Conservation (phyloP, 1,140 invertebrate species). For the Drosophila malerkotliana region DNA sequence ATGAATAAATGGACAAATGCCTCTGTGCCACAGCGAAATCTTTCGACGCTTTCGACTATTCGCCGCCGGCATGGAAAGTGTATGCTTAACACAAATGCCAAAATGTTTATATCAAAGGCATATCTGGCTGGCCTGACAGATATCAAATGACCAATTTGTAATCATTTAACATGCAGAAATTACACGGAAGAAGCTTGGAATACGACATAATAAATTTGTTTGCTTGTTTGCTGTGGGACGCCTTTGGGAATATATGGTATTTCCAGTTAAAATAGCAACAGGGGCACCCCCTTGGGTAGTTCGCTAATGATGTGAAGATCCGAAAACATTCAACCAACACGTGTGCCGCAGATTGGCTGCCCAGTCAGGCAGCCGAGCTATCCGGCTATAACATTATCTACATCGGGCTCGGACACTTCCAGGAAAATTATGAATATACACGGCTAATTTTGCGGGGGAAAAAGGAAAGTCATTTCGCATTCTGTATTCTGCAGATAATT, state of each 20-base stretch:
- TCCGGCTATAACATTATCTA: conserved; percentile 4
- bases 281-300: conserved; percentile 49
- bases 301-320: conserved; percentile 50
- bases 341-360: conserved; percentile 16
- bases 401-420: neutral
- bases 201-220: conserved; percentile 25
- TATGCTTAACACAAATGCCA: conserved; percentile 48
- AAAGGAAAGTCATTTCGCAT: conserved; percentile 46
- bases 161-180: conserved; percentile 64
- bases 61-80: conserved; percentile 59
- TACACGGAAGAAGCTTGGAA: conserved; percentile 29
- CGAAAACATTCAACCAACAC: conserved; percentile 60
- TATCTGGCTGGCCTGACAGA: conserved; percentile 44
- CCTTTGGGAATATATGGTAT: conserved; percentile 7
- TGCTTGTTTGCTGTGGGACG: conserved; percentile 18
- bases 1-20: conserved; percentile 36
- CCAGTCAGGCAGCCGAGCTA: neutral
- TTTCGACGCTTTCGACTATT: conserved; percentile 33
- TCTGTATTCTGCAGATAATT: conserved; percentile 23
- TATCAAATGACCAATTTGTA: conserved; percentile 75
- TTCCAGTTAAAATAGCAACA: conserved; percentile 28
- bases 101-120: conserved; percentile 40
- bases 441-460: conserved; percentile 23
- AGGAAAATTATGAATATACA: conserved; percentile 24
- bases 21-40: neutral